Evolutionary conservation across 2,113 vertebrate genomes (phyloP), one percentile per base, ranked within the genome.

Genomic region (Caloenas nicobarica): DNA sequence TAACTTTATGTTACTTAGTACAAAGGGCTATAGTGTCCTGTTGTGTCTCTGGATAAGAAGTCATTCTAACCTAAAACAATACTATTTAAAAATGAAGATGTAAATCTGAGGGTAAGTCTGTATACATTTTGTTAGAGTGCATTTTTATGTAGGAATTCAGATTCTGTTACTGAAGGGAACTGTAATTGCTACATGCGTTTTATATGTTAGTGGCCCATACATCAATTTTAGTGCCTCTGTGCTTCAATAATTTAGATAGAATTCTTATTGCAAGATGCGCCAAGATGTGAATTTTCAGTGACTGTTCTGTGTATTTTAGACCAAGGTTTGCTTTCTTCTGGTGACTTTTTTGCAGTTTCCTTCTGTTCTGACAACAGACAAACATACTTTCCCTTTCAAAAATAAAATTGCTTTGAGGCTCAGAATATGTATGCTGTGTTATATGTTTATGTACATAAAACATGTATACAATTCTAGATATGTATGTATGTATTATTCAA

Each of bases 81-180:
- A 40, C 17, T 73, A 46, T 81, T 93, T 53, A 48, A 71, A 76
- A 79, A 66, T 42, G 74, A 74, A 68, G 11, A 66, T 60, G 51
- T 29, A 92, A 36, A 58, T 77, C 46, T 29, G 31, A 72, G 53
- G 70, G 74, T 28, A 93, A 93, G 25, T 77, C 29, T 58, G 29
- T 42, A 26, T 85, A 71, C 2, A 5, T 94, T 95, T 69, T 86
- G 65, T 88, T 92, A 96, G 33, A 62, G 8, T 70, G 25, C 24
- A 48, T 91, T 95, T 95, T 71, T 65, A 81, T 46, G 42, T 81
- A 53, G 64, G 56, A 53, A 56, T 79, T 96, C 79, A 88, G 42
- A 56, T 96, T 69, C 74, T 91, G 54, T 91, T 97, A 89, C 78
- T 89, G 76, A 96, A 94, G 46, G 93, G 78, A 97, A 93, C 70